Conservation (phyloP, 1,140 invertebrate species). For the Pollicipes pollicipes region DNA sequence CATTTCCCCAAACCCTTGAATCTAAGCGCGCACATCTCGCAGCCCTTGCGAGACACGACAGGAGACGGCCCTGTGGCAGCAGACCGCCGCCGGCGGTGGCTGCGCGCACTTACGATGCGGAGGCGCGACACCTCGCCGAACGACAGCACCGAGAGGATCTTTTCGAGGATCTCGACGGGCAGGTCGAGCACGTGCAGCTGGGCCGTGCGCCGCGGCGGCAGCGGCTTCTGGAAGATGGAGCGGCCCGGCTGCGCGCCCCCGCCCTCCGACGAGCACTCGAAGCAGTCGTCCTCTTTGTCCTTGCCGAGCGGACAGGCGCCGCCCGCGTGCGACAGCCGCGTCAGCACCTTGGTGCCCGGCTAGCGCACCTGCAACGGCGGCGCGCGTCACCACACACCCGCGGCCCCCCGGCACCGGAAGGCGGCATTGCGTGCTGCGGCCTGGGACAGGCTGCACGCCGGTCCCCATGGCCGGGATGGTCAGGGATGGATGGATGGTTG, state of each 20-base stretch:
- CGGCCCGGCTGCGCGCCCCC: constrained; percentile 22
- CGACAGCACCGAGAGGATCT: constrained; percentile 50
- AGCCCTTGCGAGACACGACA: too few relatives aligned
- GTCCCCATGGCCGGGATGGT: too few relatives aligned
- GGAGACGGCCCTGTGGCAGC: too few relatives aligned
- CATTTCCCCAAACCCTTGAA: too few relatives aligned
- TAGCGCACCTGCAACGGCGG: too few relatives aligned
- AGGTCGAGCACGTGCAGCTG: constrained; percentile 35
- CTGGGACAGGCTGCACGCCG: too few relatives aligned
- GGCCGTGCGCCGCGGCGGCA: not conserved
- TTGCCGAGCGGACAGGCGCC: constrained; percentile 15
- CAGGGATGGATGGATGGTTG: too few relatives aligned
- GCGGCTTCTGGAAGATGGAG: constrained; percentile 9
- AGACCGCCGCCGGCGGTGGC: too few relatives aligned
- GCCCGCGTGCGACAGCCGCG: constrained; percentile 16
- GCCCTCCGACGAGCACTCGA: constrained; percentile 29
- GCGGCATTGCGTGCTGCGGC: too few relatives aligned
- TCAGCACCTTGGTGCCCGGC: constrained; percentile 18
- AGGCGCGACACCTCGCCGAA: constrained; percentile 56
- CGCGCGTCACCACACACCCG: not conserved
- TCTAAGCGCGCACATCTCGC: too few relatives aligned
- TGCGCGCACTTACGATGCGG: constrained; percentile 47
- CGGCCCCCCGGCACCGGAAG: not conserved
- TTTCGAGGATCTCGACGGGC: constrained; percentile 57
- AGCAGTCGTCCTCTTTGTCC: not conserved